Conservation (phyloP, 2,113 vertebrate species). For the Mesitornis unicolor region DNA sequence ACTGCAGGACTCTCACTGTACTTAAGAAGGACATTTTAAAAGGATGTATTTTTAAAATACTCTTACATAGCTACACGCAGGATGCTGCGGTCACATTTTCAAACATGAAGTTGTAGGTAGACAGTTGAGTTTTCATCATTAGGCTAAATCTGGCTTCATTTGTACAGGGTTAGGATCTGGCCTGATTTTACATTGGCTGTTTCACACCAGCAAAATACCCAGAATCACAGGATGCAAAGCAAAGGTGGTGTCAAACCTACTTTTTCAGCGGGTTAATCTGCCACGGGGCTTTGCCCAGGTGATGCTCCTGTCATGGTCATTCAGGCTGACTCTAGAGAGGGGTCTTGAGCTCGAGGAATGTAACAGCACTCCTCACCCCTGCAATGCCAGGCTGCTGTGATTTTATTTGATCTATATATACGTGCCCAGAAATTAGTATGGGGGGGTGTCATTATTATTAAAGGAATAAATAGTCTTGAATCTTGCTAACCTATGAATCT, state of each 20-base stretch:
- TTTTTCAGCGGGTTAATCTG: neutral
- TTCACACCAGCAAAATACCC: neutral
- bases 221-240: neutral
- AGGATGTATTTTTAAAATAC: neutral
- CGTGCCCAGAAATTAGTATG: neutral
- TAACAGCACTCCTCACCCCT: neutral
- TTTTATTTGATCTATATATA: too few species aligned
- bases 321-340: neutral
- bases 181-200: neutral
- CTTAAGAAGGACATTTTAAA: constrained; percentile 32
- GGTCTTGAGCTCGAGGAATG: neutral
- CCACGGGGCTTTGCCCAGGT: neutral
- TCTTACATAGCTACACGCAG: neutral
- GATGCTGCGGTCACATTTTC: neutral
- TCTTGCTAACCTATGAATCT: neutral
- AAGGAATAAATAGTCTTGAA: neutral
- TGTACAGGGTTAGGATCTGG: neutral
- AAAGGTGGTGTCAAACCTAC: neutral
- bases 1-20: neutral
- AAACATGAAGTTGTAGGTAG: neutral
- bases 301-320: neutral
- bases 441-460: neutral
- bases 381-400: neutral
- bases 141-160: neutral
- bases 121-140: neutral